These are phyloP conservation scores for Zaprionus kolodkinae DNA, from an alignment of 1,140 invertebrate species.

Conservation along the genomic window DNA sequence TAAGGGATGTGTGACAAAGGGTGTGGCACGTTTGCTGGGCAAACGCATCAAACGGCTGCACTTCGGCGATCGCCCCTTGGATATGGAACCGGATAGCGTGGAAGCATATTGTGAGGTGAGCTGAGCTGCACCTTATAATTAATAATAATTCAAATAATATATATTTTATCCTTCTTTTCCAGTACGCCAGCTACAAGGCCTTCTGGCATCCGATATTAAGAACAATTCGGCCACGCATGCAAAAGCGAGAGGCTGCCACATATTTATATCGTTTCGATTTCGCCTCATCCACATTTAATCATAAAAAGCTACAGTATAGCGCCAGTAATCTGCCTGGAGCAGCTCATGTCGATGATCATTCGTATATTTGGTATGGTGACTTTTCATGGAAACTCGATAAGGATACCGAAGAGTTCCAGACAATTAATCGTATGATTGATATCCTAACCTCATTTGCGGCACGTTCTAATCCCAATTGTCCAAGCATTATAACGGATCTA, in stretches of 20 bases:
- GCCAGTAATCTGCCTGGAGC: conserved; percentile 84
- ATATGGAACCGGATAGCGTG: conserved; percentile 45
- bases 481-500: conserved; percentile 28
- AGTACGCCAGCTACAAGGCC: conserved; percentile 81
- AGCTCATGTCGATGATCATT: conserved; percentile 87
- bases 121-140: neutral
- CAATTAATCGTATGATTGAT: conserved; percentile 85
- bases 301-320: conserved; percentile 72
- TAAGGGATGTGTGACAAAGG: conserved; percentile 54
- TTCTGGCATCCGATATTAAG: conserved; percentile 84
- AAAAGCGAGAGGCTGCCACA: conserved; percentile 59
- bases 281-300: conserved; percentile 74
- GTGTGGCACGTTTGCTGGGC: conserved; percentile 44
- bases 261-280: conserved; percentile 85
- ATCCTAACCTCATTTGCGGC: conserved; percentile 83
- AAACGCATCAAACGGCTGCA: conserved; percentile 54
- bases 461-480: conserved; percentile 78
- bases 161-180: neutral
- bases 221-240: conserved; percentile 56
- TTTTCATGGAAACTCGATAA: conserved; percentile 83
- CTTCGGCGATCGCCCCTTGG: conserved; percentile 53
- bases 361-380: conserved; percentile 86
- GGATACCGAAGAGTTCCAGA: conserved; percentile 68
- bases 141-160: neutral
- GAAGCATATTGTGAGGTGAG: conserved; percentile 68